A percentile compares a stretch with the other conserved stretches of the same genome.
phyloP scores from a whole-genome alignment of 2,888 invertebrate species.

The Noctuana brunneofusca region DNA sequence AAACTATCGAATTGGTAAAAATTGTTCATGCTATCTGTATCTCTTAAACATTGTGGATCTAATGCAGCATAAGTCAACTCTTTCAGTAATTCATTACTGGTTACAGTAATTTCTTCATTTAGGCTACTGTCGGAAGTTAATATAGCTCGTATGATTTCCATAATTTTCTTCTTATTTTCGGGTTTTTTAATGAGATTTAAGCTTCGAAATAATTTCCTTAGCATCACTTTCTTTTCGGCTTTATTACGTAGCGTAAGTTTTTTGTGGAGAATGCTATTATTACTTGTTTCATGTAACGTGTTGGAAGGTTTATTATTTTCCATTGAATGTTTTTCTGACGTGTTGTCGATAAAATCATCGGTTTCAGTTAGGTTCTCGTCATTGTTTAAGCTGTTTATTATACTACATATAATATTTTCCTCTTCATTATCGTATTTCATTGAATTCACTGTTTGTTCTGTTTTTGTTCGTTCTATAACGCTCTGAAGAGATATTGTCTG shows the following conservation, averaged over 20 bases:
- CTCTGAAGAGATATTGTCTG: slow-evolving; percentile 21
- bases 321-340: slow-evolving; percentile 10
- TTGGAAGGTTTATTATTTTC: not conserved
- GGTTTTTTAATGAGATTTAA: slow-evolving; percentile 44
- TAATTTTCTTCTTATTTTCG: slow-evolving; percentile 49
- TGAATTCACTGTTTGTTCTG: slow-evolving; percentile 25
- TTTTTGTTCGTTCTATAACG: slow-evolving; percentile 7
- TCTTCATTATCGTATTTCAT: slow-evolving; percentile 21
- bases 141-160: slow-evolving; percentile 56
- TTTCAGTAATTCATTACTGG: slow-evolving; percentile 48
- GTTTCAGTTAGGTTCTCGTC: slow-evolving; percentile 25
- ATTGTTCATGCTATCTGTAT: slow-evolving; percentile 57
- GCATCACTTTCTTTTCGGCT: slow-evolving; percentile 55
- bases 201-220: slow-evolving; percentile 58
- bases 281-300: slow-evolving; percentile 12
- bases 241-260: slow-evolving; percentile 38
- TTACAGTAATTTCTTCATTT: slow-evolving; percentile 45
- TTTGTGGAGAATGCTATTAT: slow-evolving; percentile 7
- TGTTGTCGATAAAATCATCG: slow-evolving; percentile 9
- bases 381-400: slow-evolving; percentile 25
- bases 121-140: slow-evolving; percentile 60
- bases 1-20: slow-evolving; percentile 49
- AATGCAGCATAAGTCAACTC: slow-evolving; percentile 53
- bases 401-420: not conserved
- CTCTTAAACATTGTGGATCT: slow-evolving; percentile 51